Evolutionary conservation across 2,797 vertebrate genomes (phyloP), one percentile per base, ranked within the genome.

Genomic region (Siniperca undulata): DNA sequence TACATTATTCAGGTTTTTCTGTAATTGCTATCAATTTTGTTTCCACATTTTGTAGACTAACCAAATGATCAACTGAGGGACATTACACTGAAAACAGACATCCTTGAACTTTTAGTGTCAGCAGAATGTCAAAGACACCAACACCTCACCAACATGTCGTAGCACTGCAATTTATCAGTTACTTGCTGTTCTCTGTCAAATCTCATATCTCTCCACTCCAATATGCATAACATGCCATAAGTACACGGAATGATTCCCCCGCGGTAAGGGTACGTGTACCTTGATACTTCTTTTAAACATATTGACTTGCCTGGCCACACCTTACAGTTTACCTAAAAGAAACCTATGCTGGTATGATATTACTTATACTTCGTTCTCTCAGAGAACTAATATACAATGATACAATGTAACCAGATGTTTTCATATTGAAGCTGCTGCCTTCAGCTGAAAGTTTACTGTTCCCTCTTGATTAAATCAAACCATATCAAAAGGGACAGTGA

Each of bases 381-480:
- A 55, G 19, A 61, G 19, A 64, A 65, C 38, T 46, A 58, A 22
- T 3, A 42, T 42, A 30, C 30, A 30, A 30, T 30, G 30, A 30
- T 34, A 70, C 44, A 50, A 30, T 40, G 30, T 53, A 71, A 70
- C 36, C 30, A 40, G n/a, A 60, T 50, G 64, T 55, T 53, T 24
- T 69, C 30, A 40, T 19, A 30, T n/a, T 30, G 7, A 38, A 70
- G 56, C 30, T 12, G 19, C 22, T 27, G 38, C 9, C n/a, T 46
- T 36, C 16, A 17, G 40, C 11, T 48, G 44, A 81, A 69, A 38
- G 22, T 58, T 36, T 67, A 61, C 17, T 3, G 30, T 20, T 75
- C 36, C 20, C 42, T 52, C 17, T 66, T 77, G 79, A 74, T 77
- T 59, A 66, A 74, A 77, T 77, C 38, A 69, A 46, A 34, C 50